Base-by-base conservation (phyloP, 2,888 invertebrate species). In the Actias luna region DNA sequence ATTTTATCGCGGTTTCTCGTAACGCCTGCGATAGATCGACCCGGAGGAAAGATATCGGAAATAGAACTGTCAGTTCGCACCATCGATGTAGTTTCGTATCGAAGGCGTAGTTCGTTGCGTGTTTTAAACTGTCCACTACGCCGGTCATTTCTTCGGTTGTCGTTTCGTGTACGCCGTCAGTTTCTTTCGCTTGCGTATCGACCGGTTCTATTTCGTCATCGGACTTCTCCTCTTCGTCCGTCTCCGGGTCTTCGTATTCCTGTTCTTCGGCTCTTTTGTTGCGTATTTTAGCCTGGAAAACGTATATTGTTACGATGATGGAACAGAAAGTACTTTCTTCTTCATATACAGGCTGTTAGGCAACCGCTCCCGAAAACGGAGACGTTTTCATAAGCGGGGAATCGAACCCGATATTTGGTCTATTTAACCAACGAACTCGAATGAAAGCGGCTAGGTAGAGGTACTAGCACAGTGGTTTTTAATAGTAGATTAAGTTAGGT, bases 41-140 rank as follows among this genome's bases (percentile, higher is more conserved):
- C 67, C 79, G 78, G 16, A 93, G 64, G 71, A 90, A 90, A 0
- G 82, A 67, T 10, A 92, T 88, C 64, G 94, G 93, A 84, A 96
- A 95, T 60, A 93, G 93, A 57, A 98, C 95, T 0, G 95, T 96
- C 4, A 99, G 83, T 82, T 96, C 95, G 80, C 98, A 98, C 98
- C 98, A 99, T 61, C 94, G 88, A 73, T 96, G 92, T n/a, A 95
- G 89, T 62, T 95, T 93, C 1, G 93, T 93, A 79, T 99, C 99
- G 78, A 95, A 98, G 1, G 89, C 92, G 79, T 98, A 99, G 64
- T 94, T 93, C 0, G 93, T 86, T 0, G 94, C 93, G 59, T 92
- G 83, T 2, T 72, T 71, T 63, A 93, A 80, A 57, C 79, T 84
- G 5, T 82, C 83, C 0, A 93, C 73, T 31, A 94, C 92, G 59